phyloP scores from a whole-genome alignment of 2,888 invertebrate species.

The Lucinisca nassula region DNA sequence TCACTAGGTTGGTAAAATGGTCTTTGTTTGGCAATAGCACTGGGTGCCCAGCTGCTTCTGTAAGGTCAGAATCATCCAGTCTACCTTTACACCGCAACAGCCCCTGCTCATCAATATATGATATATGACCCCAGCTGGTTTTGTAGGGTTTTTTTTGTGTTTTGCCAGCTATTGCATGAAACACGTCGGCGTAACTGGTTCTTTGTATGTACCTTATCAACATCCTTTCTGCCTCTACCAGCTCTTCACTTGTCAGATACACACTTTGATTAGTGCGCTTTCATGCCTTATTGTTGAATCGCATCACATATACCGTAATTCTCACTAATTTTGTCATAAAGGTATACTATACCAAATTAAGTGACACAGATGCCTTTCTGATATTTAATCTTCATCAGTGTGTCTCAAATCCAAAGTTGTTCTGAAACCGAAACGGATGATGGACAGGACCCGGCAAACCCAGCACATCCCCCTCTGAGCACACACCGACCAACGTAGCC shows the following conservation, averaged over 20 bases:
- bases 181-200: background rate
- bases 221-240: slow-evolving; percentile 13
- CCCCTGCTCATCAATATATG: background rate
- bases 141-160: background rate
- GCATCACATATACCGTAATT: background rate
- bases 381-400: too few relatives aligned
- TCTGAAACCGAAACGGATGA: too few relatives aligned
- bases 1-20: background rate
- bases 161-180: background rate
- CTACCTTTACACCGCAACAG: slow-evolving; percentile 16
- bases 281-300: background rate
- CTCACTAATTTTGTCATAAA: background rate
- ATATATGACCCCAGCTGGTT: slow-evolving; percentile 8
- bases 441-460: too few relatives aligned
- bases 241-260: slow-evolving; percentile 11
- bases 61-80: slow-evolving; percentile 25
- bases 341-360: too few relatives aligned
- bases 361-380: too few relatives aligned
- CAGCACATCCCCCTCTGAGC: too few relatives aligned
- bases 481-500: too few relatives aligned
- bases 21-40: slow-evolving; percentile 23
- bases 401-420: too few relatives aligned
- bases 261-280: background rate
- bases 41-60: slow-evolving; percentile 26
- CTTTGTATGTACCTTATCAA: slow-evolving; percentile 15